Base-by-base conservation (phyloP, 2,113 vertebrate species). In the Cranoglanis bouderius region DNA sequence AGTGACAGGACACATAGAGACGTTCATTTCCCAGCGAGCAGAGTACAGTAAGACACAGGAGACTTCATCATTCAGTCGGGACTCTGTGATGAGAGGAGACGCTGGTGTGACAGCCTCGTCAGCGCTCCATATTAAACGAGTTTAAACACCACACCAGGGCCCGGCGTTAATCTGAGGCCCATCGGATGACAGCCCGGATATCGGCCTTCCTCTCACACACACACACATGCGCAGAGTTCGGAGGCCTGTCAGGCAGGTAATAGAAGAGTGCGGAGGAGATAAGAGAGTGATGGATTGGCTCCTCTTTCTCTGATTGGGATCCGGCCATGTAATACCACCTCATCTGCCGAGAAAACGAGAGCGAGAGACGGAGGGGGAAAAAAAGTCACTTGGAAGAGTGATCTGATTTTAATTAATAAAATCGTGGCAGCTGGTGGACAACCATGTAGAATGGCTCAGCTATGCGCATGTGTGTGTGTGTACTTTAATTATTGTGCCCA, bases 91-190 rank as follows among this genome's bases (percentile, higher is more conserved):
- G 80, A 75, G 84, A 53, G 92, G 93, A 94, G 93, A 92, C 85
- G 91, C 92, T 92, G 86, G 91, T 93, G 94, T 92, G 93, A 94
- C 93, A 90, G 93, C 93, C 92, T 95, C 93, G 91, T 94, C 93
- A 93, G 91, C 90, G 91, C 94, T 94, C 93, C 94, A 93, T 95
- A 96, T 96, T 95, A 96, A 96, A 95, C 91, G 93, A 93, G 95
- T 95, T 88, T 95, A 96, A 95, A 94, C 93, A 94, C 91, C 88
- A 89, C 92, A 90, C 91, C 87, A 70, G 86, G 93, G 90, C 92
- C 86, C 93, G 51, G 92, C 93, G 94, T 95, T 96, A 96, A 96
- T 96, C 95, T 95, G 92, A 88, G 82, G 89, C 88, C 91, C 55
- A 91, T 32, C 92, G 91, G 91, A 93, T 95, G 94, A 95, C 94